Evolutionary conservation across 2,113 vertebrate genomes (phyloP).

Genomic region (Bujurquina vittata): DNA sequence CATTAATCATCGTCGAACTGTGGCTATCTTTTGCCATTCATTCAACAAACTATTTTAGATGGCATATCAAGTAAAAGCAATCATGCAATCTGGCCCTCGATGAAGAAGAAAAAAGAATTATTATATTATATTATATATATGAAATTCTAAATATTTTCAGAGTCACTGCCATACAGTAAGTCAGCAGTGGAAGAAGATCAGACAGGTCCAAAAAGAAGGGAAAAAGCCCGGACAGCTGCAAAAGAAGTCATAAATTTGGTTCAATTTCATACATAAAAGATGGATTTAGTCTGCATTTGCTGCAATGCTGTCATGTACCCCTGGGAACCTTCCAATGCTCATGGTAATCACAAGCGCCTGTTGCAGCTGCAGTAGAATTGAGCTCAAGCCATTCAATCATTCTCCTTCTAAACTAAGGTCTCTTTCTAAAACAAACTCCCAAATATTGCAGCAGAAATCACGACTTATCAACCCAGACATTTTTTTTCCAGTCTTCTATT

Average conservation of each 20-base stretch:
- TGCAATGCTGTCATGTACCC: neutral
- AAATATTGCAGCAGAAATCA: too few species aligned
- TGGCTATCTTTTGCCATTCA: neutral
- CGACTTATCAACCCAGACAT: neutral
- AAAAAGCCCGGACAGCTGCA: neutral
- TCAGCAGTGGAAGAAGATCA: neutral
- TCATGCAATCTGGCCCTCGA: too few species aligned
- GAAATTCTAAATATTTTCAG: neutral
- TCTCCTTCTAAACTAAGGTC: neutral
- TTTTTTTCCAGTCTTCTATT: too few species aligned
- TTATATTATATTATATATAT: too few species aligned
- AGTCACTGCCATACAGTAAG: neutral
- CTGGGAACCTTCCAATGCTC: neutral
- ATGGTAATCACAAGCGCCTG: neutral
- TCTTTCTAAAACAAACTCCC: neutral
- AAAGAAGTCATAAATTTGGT: neutral
- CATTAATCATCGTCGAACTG: neutral
- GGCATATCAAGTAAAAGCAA: too few species aligned
- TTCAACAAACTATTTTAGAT: neutral
- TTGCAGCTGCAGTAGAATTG: neutral
- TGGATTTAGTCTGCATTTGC: neutral
- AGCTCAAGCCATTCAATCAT: neutral
- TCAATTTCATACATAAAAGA: constrained; percentile 12
- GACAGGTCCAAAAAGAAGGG: neutral
- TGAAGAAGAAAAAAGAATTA: too few species aligned